Evolutionary conservation across 2,113 vertebrate species (phyloP).

Genomic region (Aegotheles bennettii): DNA sequence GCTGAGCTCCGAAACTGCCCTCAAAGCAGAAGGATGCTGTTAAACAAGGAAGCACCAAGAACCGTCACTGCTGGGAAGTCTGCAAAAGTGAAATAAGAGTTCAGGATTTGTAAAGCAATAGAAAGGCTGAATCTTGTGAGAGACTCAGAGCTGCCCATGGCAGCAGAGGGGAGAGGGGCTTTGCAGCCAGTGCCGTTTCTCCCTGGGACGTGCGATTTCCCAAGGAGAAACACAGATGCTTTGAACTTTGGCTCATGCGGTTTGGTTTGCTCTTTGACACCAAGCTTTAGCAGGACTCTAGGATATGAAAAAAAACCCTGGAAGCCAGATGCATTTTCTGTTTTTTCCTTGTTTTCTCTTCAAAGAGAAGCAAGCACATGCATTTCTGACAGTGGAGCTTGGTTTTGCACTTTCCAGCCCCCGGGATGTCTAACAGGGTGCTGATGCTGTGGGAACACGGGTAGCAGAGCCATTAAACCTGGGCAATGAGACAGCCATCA

Average conservation of each 20-base stretch:
- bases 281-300: not conserved
- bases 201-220: not conserved
- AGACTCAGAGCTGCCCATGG: not conserved
- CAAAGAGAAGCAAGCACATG: not conserved
- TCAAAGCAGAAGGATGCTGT: not conserved
- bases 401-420: not conserved
- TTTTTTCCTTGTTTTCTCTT: not conserved
- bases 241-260: not conserved
- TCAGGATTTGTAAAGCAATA: not conserved
- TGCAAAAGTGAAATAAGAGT: not conserved
- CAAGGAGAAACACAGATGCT: not conserved
- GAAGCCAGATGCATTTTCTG: not conserved
- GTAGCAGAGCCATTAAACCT: not conserved
- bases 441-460: not conserved
- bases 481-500: not conserved
- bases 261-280: not conserved
- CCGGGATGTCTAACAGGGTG: rapidly evolving
- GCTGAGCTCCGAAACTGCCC: not conserved
- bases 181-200: not conserved
- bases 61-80: not conserved
- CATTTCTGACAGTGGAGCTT: not conserved
- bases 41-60: not conserved
- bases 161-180: not conserved
- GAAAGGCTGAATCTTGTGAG: not conserved
- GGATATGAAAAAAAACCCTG: not conserved